Evolutionary conservation across 2,797 vertebrate species (phyloP).

Genomic region (Monodelphis domestica): DNA sequence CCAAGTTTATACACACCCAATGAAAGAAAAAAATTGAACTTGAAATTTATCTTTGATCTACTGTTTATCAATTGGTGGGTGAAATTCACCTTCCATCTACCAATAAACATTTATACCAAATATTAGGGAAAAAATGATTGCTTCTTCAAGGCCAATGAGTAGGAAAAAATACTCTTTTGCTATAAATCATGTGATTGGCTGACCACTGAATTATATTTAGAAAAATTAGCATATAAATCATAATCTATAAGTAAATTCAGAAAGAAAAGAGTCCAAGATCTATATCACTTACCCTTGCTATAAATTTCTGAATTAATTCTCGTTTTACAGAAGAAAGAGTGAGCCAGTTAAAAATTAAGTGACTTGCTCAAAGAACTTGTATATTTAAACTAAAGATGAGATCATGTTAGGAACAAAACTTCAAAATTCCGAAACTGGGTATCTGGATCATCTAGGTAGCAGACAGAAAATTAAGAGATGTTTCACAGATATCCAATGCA

Average conservation of each 20-base stretch:
- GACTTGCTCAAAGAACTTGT: background rate
- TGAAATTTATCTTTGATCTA: background rate
- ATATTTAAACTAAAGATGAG: background rate
- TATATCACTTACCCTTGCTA: slow-evolving; percentile 79
- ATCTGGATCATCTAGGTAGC: background rate
- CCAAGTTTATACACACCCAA: background rate
- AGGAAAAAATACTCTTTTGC: slow-evolving; percentile 27
- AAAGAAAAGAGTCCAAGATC: slow-evolving; percentile 79
- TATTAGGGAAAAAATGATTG: background rate
- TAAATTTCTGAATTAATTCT: slow-evolving; percentile 77
- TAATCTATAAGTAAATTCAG: slow-evolving; percentile 67
- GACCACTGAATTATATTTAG: slow-evolving; percentile 76
- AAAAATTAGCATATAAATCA: slow-evolving; percentile 80
- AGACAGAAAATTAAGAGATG: background rate
- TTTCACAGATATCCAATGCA: background rate
- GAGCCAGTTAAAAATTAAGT: background rate
- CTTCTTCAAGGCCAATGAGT: background rate
- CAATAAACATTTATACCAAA: background rate
- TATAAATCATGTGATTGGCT: slow-evolving; percentile 72
- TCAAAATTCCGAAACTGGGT: background rate
- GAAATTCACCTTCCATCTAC: background rate
- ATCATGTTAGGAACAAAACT: background rate
- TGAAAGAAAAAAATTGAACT: slow-evolving; percentile 21
- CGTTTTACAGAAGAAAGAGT: background rate
- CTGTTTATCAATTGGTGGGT: background rate